A percentile compares a stretch with the other conserved stretches of the same genome.
phyloP scores from a whole-genome alignment of 2,113 vertebrate genomes.

The Microtus richardsoni region DNA sequence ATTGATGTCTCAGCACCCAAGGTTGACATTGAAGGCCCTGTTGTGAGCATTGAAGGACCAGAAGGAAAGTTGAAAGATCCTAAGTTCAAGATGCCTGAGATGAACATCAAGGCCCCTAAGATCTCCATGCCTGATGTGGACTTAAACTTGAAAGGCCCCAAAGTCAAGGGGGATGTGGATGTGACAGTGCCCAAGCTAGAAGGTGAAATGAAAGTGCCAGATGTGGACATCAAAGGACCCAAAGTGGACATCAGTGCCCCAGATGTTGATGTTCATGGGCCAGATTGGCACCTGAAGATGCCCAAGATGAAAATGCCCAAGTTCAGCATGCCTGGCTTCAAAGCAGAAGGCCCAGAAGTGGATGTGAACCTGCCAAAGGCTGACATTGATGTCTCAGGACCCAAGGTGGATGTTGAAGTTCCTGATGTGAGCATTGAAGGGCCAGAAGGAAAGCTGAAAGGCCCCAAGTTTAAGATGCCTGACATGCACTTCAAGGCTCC shows the following conservation, averaged over 20 bases:
- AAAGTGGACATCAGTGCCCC: not conserved
- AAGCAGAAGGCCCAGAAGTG: slow-evolving; percentile 58
- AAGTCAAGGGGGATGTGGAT: slow-evolving; percentile 79
- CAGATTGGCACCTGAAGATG: slow-evolving; percentile 67
- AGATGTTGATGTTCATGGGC: slow-evolving; percentile 51
- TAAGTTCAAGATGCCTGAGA: slow-evolving; percentile 81
- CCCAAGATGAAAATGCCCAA: slow-evolving; percentile 84
- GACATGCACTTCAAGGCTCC: slow-evolving; percentile 56
- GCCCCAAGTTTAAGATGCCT: slow-evolving; percentile 63
- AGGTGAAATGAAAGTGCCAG: slow-evolving; percentile 80
- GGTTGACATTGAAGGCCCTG: not conserved
- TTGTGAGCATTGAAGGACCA: slow-evolving; percentile 64
- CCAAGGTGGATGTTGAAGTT: slow-evolving; percentile 58
- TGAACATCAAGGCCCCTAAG: slow-evolving; percentile 80
- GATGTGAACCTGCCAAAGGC: slow-evolving; percentile 73
- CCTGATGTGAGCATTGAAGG: slow-evolving; percentile 72
- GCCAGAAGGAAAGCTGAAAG: slow-evolving; percentile 55
- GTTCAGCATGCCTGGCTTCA: slow-evolving; percentile 67
- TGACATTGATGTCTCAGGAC: slow-evolving; percentile 51
- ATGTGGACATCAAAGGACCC: slow-evolving; percentile 71
- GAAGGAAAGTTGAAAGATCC: slow-evolving; percentile 79
- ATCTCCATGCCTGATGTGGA: slow-evolving; percentile 80
- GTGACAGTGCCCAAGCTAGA: slow-evolving; percentile 65
- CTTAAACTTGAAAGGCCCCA: slow-evolving; percentile 53
- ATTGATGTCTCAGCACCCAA: slow-evolving; percentile 61